Conservation (phyloP, 2,797 vertebrate species). For the Coregonus suidteri region DNA sequence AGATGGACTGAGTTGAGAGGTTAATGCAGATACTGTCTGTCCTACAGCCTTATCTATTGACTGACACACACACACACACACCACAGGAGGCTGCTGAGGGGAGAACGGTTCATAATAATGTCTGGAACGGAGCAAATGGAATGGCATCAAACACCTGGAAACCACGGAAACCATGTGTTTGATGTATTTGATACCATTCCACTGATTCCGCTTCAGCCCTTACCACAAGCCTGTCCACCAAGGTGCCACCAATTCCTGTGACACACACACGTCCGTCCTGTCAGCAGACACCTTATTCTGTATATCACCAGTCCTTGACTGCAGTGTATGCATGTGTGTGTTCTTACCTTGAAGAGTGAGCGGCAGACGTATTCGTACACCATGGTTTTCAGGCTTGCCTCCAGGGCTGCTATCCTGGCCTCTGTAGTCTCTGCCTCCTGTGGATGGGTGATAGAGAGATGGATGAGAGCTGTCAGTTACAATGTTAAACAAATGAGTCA, state of each 20-base stretch:
- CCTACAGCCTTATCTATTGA: slow-evolving; percentile 28
- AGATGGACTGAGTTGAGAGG: slow-evolving; percentile 9
- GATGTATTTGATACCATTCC: too few relatives aligned
- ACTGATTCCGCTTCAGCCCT: too few relatives aligned
- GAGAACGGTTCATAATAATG: too few relatives aligned
- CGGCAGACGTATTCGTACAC: slow-evolving; percentile 94
- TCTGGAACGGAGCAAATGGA: too few relatives aligned
- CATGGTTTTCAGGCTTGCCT: slow-evolving; percentile 81
- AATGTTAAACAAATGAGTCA: not conserved
- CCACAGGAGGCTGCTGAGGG: too few relatives aligned
- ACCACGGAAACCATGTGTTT: too few relatives aligned
- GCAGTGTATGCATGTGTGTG: not conserved
- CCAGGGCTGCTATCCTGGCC: too few relatives aligned
- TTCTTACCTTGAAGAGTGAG: slow-evolving; percentile 94
- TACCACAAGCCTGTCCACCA: too few relatives aligned
- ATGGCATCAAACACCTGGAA: too few relatives aligned
- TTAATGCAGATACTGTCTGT: slow-evolving; percentile 21
- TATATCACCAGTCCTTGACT: not conserved
- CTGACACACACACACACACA: not conserved
- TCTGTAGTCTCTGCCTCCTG: slow-evolving; percentile 69
- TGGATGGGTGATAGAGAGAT: slow-evolving; percentile 27
- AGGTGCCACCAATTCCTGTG: too few relatives aligned
- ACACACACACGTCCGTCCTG: too few relatives aligned
- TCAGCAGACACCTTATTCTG: not conserved
- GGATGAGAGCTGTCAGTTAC: not conserved